Evolutionary conservation across 2,797 vertebrate genomes (phyloP).

Genomic region (Catharus ustulatus): DNA sequence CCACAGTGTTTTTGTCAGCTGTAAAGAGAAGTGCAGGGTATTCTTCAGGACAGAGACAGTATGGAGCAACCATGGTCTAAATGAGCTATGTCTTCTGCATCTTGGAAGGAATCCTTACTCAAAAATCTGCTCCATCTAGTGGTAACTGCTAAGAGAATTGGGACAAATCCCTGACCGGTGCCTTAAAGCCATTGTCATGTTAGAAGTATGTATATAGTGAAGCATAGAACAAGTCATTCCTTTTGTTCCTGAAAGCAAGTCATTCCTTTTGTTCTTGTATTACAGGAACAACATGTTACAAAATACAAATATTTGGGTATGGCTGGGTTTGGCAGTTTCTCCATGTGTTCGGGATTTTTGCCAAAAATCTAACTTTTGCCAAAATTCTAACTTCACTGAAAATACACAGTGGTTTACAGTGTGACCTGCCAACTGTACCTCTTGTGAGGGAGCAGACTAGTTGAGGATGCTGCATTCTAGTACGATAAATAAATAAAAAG

Average conservation of each 20-base stretch:
- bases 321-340: background rate
- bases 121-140: conserved; percentile 41
- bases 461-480: background rate
- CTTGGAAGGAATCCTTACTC: background rate
- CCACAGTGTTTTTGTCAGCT: background rate
- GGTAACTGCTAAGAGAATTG: background rate
- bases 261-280: background rate
- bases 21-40: background rate
- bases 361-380: too few species aligned
- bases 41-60: background rate
- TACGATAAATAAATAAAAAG: background rate
- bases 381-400: background rate
- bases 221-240: background rate
- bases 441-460: background rate
- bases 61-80: background rate
- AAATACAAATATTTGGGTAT: background rate
- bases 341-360: background rate
- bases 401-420: background rate
- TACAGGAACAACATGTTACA: background rate
- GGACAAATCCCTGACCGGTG: background rate
- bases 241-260: background rate
- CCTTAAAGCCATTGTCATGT: background rate
- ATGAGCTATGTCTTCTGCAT: background rate
- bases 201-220: background rate
- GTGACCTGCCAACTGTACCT: background rate